Base-by-base conservation (phyloP, 2,888 invertebrate genomes). In the Panzeria rudis region DNA sequence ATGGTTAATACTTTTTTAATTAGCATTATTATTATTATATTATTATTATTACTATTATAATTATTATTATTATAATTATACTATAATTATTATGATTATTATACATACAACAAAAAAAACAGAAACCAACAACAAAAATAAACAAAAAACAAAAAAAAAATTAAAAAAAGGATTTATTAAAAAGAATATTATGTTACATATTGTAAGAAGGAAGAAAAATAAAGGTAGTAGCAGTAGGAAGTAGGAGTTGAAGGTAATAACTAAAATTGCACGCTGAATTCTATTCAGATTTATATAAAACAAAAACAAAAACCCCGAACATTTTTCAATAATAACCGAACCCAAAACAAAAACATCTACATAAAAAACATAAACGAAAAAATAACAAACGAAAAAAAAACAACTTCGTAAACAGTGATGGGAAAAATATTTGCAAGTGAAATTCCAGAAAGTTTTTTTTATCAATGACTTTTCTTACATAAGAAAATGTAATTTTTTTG, bases 1-100 rank as follows among this genome's bases (percentile, higher is more conserved):
- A 82, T 85, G 85, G 85, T 85, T 85, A 85, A 85, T 82, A 85
- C 82, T 85, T 85, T 85, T 85, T 85, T 85, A 85, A 85, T 85
- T 85, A 85, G 85, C 82, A 85, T 85, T 85, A 85, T 85, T 85
- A 85, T 84, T 80, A 84, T 83, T 73, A 83, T 79, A 83, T 79
- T 62, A 77, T 69, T 29, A 71, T 69, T 79, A 84, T 76, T n/a
- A n/a, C n/a, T 61, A 76, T 81, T 71, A 81, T 64, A 79, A 44
- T 85, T 75, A 61, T 54, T 79, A 84, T 76, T 61, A 76, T 81
- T 71, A 81, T 64, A 79, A 44, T 85, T 75, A 61, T 54, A 81
- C 75, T 78, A 84, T 78, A 71, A 84, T 83, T 82, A 79, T 72
- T 72, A 82, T 78, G 69, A 83, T 84, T 82, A 85, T 85, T 85